Conservation (phyloP, 1,140 invertebrate genomes). For the Caenorhabditis briggsae region DNA sequence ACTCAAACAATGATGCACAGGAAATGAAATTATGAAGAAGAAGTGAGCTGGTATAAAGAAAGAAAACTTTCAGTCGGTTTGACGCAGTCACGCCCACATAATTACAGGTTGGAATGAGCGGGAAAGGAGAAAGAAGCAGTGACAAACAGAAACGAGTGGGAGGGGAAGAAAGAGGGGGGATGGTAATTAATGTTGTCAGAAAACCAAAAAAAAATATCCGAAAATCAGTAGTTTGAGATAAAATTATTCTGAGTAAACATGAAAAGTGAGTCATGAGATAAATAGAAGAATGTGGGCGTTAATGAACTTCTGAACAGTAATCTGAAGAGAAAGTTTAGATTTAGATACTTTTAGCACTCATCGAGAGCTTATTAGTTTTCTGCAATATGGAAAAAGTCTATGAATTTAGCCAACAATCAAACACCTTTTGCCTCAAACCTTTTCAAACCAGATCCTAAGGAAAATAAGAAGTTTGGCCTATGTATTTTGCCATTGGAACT, state of each 20-base stretch:
- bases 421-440: no score
- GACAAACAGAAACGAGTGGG: conserved; percentile 36
- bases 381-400: no score
- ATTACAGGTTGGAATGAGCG: conserved; percentile 6
- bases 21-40: not conserved
- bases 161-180: not conserved
- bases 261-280: not conserved
- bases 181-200: conserved; percentile 33
- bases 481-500: no score
- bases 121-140: not conserved
- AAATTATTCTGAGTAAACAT: not conserved
- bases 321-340: no score
- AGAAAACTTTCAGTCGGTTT: conserved; percentile 33
- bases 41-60: conserved; percentile 16
- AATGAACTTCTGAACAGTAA: no score
- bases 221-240: not conserved
- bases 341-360: no score
- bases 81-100: conserved; percentile 41
- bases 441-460: no score
- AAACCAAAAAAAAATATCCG: not conserved
- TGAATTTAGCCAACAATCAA: no score
- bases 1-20: not conserved
- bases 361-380: no score
- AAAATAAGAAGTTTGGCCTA: no score
- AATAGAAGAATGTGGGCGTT: no score